Evolutionary conservation across 2,888 invertebrate species (phyloP).

Genomic region (Ligdia adustata): DNA sequence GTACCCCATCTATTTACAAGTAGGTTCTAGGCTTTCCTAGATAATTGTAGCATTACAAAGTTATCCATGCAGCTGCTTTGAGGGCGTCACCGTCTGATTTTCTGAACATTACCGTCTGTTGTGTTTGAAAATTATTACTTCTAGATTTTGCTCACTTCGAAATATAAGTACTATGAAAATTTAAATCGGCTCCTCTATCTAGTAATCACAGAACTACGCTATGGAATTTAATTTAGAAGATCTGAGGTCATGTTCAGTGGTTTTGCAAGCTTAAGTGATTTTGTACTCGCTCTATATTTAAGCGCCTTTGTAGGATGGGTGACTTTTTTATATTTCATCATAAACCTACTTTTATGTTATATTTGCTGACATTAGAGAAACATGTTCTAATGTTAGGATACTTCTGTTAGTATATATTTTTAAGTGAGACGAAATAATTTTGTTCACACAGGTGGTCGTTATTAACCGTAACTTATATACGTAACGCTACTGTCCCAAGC

Average conservation of each 20-base stretch:
- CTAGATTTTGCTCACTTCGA: not conserved
- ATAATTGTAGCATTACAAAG: too few species aligned
- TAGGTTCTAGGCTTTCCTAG: not conserved
- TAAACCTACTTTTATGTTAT: too few species aligned
- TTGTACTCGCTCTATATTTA: slow-evolving; percentile 48
- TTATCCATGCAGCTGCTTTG: not conserved
- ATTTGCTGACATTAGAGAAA: too few species aligned
- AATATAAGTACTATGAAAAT: not conserved
- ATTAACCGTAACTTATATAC: too few species aligned
- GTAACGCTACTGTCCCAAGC: too few species aligned
- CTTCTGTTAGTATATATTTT: too few species aligned
- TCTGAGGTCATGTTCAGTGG: not conserved
- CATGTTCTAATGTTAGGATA: too few species aligned
- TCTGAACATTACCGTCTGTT: not conserved
- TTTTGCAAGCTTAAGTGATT: slow-evolving; percentile 39
- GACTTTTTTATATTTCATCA: slow-evolving; percentile 57
- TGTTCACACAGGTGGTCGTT: too few species aligned
- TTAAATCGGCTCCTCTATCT: slow-evolving; percentile 36
- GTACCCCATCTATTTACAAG: slow-evolving; percentile 38
- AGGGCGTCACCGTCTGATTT: not conserved
- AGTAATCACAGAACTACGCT: slow-evolving; percentile 31
- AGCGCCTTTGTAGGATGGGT: slow-evolving; percentile 45
- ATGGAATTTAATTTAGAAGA: not conserved
- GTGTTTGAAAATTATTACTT: not conserved
- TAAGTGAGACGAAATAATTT: too few species aligned